A percentile compares a stretch with the other conserved stretches of the same genome.
phyloP scores from a whole-genome alignment of 2,888 invertebrate genomes.

The Myathropa florea region DNA sequence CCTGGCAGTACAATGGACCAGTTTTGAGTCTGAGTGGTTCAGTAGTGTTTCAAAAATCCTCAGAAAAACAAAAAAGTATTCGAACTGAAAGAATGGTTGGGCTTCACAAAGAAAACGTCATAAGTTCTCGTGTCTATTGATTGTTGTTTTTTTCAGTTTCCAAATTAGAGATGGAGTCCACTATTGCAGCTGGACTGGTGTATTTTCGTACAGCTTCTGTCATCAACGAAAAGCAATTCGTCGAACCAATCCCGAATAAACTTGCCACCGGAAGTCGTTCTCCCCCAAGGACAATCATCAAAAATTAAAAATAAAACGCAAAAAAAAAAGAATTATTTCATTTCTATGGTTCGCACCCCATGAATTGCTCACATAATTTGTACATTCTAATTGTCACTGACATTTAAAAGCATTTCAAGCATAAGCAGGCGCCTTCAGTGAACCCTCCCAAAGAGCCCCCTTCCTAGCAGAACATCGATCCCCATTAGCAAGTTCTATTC shows the following conservation, averaged over 20 bases:
- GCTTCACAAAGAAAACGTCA: no score
- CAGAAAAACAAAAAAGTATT: no score
- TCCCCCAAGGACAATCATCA: neutral
- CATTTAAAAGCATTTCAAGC: constrained; percentile 23
- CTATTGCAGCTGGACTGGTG: neutral
- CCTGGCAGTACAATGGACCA: no score
- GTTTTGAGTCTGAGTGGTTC: no score
- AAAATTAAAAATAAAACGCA: neutral
- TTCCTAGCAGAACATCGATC: neutral
- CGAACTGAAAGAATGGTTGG: no score
- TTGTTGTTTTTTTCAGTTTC: no score
- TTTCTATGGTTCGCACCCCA: neutral
- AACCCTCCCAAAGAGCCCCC: neutral
- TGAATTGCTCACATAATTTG: neutral
- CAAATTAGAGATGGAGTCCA: no score
- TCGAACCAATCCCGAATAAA: neutral
- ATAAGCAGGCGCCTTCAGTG: neutral
- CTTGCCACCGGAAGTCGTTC: neutral
- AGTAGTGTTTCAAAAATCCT: no score
- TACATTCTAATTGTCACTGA: constrained; percentile 18
- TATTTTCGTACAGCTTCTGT: neutral
- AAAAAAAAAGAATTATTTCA: neutral
- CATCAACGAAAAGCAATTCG: neutral
- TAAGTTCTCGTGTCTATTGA: no score
- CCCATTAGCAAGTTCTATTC: constrained; percentile 63